phyloP scores from a whole-genome alignment of 2,113 vertebrate species.

The Pseudorasbora parva region DNA sequence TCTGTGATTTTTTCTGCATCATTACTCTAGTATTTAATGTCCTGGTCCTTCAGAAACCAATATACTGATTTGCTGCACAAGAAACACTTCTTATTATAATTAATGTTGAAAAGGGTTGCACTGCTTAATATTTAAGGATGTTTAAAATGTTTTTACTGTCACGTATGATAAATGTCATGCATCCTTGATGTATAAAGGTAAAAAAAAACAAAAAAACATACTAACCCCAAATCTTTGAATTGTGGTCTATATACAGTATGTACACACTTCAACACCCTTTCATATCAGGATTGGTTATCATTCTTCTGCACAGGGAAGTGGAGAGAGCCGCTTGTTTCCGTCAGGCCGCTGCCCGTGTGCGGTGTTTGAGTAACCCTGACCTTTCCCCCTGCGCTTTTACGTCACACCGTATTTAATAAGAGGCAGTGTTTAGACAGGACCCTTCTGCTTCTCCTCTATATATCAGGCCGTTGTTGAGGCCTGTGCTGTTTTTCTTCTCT shows the following conservation, averaged over 20 bases:
- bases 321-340: slow-evolving; percentile 41
- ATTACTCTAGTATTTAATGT: background rate
- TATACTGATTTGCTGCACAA: background rate
- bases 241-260: background rate
- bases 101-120: background rate
- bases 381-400: slow-evolving; percentile 51
- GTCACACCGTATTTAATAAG: slow-evolving; percentile 60
- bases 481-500: slow-evolving; percentile 48
- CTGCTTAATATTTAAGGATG: background rate
- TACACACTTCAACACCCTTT: slow-evolving; percentile 22
- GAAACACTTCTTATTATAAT: background rate
- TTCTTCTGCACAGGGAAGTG: background rate
- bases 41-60: background rate
- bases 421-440: slow-evolving; percentile 59
- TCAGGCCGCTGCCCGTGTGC: slow-evolving; percentile 47
- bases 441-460: slow-evolving; percentile 60
- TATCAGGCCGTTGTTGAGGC: slow-evolving; percentile 34
- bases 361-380: slow-evolving; percentile 63
- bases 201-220: background rate
- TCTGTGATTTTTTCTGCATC: background rate
- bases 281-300: slow-evolving; percentile 20
- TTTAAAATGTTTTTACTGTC: background rate
- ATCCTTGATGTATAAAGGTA: background rate
- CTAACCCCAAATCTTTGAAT: background rate
- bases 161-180: background rate